Evolutionary conservation across 2,113 vertebrate genomes (phyloP), one percentile per base, ranked within the genome.

Genomic region (Stomatorhinus ivindoensis): DNA sequence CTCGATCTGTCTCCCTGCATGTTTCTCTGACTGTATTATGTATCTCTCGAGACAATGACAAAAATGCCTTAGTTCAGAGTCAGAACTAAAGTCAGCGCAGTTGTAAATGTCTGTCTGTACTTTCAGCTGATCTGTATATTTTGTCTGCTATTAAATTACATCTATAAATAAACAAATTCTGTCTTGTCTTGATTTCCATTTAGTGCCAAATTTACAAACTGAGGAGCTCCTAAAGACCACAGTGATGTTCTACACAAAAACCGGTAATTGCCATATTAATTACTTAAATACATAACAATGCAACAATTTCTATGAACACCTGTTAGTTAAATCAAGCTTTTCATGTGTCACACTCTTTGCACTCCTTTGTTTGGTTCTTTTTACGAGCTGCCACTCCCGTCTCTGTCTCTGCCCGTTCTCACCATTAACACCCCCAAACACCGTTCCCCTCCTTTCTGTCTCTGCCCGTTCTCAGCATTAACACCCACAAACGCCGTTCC

Each of bases 41-140:
- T 93, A 89, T 92, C 93, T 95, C 94, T 90, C 93, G 92, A 92
- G 93, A 93, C 89, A 24, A 91, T 89, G 93, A 89, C 92, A 93
- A 94, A 93, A 69, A 69, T 69, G 93, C 94, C 91, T 92, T 88
- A 91, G 92, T 91, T 94, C 94, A 91, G 89, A 93, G 89, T 91
- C 92, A 91, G 94, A 95, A 82, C 91, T 95, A 93, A 95, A 50
- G 87, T 94, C 89, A 89, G 51, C 84, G 89, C 90, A 93, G 90
- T 89, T 93, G 89, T 91, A 94, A 93, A 89, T 91, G 90, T 93
- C 91, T 91, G 84, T 84, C 86, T 85, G 47, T 89, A 88, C 91
- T 88, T 89, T 92, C 80, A 93, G 92, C 93, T 91, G 92, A 96
- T 95, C 95, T 97, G 95, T 97, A 95, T 96, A 95, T 97, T 97